Evolutionary conservation across 2,888 invertebrate species (phyloP), one percentile per base, ranked within the genome.

Genomic region (Kryphioiulus occultus): DNA sequence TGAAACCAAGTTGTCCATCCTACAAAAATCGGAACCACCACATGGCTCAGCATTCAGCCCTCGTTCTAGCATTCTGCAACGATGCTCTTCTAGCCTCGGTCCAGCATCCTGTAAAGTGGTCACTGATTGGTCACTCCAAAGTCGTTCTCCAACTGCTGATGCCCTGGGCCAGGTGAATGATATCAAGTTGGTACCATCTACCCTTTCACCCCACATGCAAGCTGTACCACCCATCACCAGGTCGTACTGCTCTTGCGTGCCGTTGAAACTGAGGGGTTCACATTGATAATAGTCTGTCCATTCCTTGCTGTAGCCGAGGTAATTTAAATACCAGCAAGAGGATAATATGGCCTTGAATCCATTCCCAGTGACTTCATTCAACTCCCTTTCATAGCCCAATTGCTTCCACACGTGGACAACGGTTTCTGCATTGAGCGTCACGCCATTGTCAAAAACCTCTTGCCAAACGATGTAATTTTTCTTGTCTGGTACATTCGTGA

Each of bases 131-230:
- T 88, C 90, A 26, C 95, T 95, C 98, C 98, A 98, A 0, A 98
- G 93, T 89, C 95, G 94, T 92, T 98, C 98, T 0, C 97, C 98
- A 0, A 95, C 94, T 0, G 97, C 97, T 88, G 95, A 95, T 0
- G 96, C 96, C 89, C 97, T 93, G 0, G 98, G 98, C 95, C 97
- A 98, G 12, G 96, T 94, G 88, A 93, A 90, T 0, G 93, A 91
- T 88, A 94, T 92, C n/a, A 94, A 90, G 90, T 94, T 94, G 26
- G 93, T 93, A 78, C 92, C 93, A 91, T 98, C 96, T 0, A 96
- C 96, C 90, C 94, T 95, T 92, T 98, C 98, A 1, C 95, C 94
- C 98, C 98, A 98, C 95, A 98, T 96, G 90, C 97, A 97, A 0
- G 97, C 96, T 91, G 98, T 97, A 0, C 98, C 98, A 0, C 98